Conservation (phyloP, 2,888 invertebrate genomes). For the Therioaphis trifolii region DNA sequence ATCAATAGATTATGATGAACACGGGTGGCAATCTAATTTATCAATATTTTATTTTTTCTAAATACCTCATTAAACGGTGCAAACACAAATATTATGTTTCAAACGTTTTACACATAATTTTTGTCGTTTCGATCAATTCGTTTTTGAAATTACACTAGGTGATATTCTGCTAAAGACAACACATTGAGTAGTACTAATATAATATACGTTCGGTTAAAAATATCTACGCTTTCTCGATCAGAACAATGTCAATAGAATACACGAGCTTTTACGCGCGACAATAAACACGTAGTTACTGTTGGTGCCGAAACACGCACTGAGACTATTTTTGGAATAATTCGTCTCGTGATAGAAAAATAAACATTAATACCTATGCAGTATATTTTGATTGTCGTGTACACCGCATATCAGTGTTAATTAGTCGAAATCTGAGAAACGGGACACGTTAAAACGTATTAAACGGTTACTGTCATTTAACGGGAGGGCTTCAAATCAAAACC, state of each 20-base stretch:
- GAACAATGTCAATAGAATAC: neutral
- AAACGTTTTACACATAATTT: no score
- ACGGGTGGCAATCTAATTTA: no score
- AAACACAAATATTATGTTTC: no score
- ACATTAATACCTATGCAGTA: no score
- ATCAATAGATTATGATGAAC: no score
- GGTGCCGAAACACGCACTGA: neutral
- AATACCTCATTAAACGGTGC: no score
- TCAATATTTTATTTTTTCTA: no score
- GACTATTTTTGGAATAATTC: neutral
- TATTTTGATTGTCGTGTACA: no score
- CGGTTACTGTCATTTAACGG: no score
- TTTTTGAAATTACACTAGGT: no score
- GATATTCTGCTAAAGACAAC: neutral
- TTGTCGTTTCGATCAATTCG: no score
- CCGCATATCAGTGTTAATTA: neutral
- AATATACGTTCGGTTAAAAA: neutral
- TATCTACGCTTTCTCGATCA: constrained; percentile 47
- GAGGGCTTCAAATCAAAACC: no score
- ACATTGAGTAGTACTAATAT: neutral
- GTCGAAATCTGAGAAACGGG: constrained; percentile 52
- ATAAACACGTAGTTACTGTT: neutral
- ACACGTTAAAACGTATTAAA: constrained; percentile 19
- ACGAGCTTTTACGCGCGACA: neutral
- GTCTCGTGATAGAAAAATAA: neutral